phyloP scores from a whole-genome alignment of 2,113 vertebrate species.

The Microtus pennsylvanicus region DNA sequence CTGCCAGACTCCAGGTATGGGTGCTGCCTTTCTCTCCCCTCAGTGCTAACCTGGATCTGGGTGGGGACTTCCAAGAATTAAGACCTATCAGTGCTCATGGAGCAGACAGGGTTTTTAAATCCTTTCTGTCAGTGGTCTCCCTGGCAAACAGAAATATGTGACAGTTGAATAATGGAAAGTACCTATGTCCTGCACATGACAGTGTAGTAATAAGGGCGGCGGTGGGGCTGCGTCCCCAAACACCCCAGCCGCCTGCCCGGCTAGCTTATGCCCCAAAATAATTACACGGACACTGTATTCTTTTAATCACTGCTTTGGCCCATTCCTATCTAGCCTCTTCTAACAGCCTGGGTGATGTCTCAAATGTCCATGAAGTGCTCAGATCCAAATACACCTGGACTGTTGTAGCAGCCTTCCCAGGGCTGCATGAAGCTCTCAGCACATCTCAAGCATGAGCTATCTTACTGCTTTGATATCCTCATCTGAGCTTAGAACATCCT shows the following conservation, averaged over 20 bases:
- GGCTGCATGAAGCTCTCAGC: not conserved
- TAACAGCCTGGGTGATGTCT: not conserved
- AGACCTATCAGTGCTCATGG: not conserved
- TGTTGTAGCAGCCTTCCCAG: not conserved
- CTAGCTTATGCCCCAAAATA: too few relatives aligned
- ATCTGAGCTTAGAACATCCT: not conserved
- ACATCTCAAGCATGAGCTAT: conserved; percentile 5
- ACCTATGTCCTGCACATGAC: not conserved
- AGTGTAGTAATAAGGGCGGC: too few relatives aligned
- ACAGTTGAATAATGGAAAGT: not conserved
- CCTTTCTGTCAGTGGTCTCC: not conserved
- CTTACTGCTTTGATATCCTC: not conserved
- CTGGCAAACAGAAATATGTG: not conserved
- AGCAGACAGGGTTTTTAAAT: not conserved
- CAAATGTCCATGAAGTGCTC: not conserved
- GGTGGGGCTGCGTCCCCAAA: too few relatives aligned
- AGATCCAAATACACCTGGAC: not conserved
- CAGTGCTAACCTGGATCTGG: not conserved
- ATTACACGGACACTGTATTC: too few relatives aligned
- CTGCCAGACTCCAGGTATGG: not conserved
- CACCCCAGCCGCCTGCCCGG: too few relatives aligned
- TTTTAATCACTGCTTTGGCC: too few relatives aligned
- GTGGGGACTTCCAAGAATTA: not conserved
- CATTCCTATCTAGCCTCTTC: too few relatives aligned
- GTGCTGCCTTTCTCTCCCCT: not conserved